Base-by-base conservation (phyloP, 2,797 vertebrate species). In the Liparis tanakae region DNA sequence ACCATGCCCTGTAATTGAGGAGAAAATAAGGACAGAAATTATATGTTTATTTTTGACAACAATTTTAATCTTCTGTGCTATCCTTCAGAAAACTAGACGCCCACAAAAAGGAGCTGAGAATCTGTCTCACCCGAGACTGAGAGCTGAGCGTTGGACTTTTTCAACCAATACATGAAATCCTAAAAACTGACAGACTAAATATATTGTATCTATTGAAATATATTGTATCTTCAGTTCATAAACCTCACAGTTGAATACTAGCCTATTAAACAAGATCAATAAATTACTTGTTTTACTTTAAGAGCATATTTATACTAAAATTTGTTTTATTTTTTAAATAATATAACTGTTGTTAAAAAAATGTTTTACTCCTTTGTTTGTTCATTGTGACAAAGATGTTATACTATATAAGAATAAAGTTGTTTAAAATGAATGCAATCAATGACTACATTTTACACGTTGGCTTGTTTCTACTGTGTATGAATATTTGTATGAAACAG, bases 21-120 rank as follows among this genome's bases (percentile, higher is more conserved):
- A 95, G 94, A 95, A 95, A 95, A 95, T 94, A 94, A 94, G 93
- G 93, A 94, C 91, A 92, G 88, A 95, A 95, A 95, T 95, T 95
- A 95, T 93, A 95, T 95, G 95, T 95, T 95, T 95, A 95, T 95
- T 95, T 95, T 95, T 94, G 93, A 94, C 93, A 94, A 95, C 94
- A 95, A 95, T 95, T 95, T 95, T 94, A 94, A 95, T 95, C 93
- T 95, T 92, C 94, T 95, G 92, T 92, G 90, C 94, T 93, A 92
- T 94, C 93, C 93, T 93, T 94, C 92, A 94, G 89, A 92, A 93
- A 94, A 89, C 70, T 88, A 93, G 91, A 93, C 92, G 90, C 93
- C 94, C 93, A 94, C 93, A 91, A 87, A 90, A 89, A 89, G 91
- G 80, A 89, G 70, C 90, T 93, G 90, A 85, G 93, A 94, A 93